Evolutionary conservation across 2,113 vertebrate genomes (phyloP).

Genomic region (Sialia sialis): DNA sequence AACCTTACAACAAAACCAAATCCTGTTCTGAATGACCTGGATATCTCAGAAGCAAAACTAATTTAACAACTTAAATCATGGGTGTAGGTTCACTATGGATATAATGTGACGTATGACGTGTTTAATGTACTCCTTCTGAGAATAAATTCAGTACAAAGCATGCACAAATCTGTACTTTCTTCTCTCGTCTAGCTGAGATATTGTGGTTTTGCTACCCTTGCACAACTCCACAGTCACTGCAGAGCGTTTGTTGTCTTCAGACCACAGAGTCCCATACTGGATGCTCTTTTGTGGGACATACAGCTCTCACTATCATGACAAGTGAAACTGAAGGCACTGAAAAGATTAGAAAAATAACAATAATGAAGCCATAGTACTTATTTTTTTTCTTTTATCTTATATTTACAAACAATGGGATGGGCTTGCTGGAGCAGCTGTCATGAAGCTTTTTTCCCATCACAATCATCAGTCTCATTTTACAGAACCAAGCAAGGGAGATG

Average conservation of each 20-base stretch:
- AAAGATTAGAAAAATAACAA: background rate
- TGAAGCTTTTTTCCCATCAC: too few species aligned
- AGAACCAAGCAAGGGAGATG: too few species aligned
- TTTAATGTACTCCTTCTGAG: background rate
- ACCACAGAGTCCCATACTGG: background rate
- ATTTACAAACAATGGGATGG: too few species aligned
- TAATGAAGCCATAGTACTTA: background rate
- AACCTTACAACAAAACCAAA: background rate
- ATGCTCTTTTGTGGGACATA: background rate
- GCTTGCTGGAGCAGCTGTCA: too few species aligned
- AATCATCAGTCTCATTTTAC: too few species aligned
- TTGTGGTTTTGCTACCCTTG: background rate
- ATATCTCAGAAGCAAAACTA: background rate
- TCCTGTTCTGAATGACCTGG: background rate
- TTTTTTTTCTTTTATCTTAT: too few species aligned
- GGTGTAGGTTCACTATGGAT: background rate
- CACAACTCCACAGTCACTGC: too few species aligned
- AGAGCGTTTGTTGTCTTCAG: background rate
- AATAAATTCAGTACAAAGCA: background rate
- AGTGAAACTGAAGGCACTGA: background rate
- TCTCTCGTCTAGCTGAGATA: background rate
- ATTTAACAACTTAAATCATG: background rate
- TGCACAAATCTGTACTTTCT: background rate
- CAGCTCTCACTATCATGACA: background rate
- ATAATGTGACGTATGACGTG: background rate